Evolutionary conservation across 2,888 invertebrate genomes (phyloP), one percentile per base, ranked within the genome.

Genomic region (Shargacucullia verbasci): DNA sequence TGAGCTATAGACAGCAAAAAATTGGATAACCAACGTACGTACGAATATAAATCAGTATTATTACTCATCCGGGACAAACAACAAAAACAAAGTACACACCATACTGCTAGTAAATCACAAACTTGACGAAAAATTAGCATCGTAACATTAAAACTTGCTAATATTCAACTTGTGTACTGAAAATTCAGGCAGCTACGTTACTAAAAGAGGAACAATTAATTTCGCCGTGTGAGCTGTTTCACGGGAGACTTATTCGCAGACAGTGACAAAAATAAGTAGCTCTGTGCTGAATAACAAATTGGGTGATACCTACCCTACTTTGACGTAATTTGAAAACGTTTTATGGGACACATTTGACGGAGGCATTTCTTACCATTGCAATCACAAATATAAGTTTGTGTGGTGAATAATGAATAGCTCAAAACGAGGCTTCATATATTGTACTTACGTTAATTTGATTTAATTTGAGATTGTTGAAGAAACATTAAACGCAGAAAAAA

Each of bases 161-260:
- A 68, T 43, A 46, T 68, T 35, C 40, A 38, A 39, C 25, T 49
- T 33, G 34, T 41, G 20, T 55, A 34, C 33, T 35, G 40, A 56
- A 54, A 46, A 58, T 54, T 54, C 58, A 48, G 41, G 37, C 55
- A 43, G 41, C 38, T 43, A 25, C 33, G 11, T 35, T 50, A 31
- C 44, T 40, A 41, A 40, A 33, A 73, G 46, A 31, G 61, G 46
- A 58, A 75, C 69, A 76, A 72, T 72, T 72, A 66, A 60, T 58
- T 66, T 63, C 13, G 14, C 60, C 53, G 63, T 48, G 45, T 53
- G 59, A 56, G 66, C 43, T 43, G 39, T 20, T 47, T 60, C 52
- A 74, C 73, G 70, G 39, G 38, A 43, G 66, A 75, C 66, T 70
- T 59, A 66, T 66, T 73, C 69, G 44, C 56, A 52, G 60, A 43